Percentiles rank a stretch among this genome's conserved stretches.
phyloP scores from a whole-genome alignment of 1,140 invertebrate genomes.

The Drosophila cardini region DNA sequence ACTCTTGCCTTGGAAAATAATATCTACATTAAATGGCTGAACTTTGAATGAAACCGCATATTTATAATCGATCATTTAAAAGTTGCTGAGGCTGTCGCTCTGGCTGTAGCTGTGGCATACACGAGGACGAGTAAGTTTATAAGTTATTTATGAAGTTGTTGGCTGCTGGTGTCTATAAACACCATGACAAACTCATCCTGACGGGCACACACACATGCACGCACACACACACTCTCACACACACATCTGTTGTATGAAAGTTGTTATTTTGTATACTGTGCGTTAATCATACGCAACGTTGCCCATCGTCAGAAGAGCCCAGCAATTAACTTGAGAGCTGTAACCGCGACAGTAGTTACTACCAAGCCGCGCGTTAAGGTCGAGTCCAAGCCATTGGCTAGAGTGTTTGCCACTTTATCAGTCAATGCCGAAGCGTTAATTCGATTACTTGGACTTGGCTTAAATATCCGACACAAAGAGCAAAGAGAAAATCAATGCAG shows the following conservation, averaged over 20 bases:
- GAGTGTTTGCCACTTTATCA: slow-evolving; percentile 28
- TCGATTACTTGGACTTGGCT: slow-evolving; percentile 54
- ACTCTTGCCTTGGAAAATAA: no score
- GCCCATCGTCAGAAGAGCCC: slow-evolving; percentile 30
- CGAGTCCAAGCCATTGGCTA: not conserved
- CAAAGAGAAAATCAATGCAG: slow-evolving; percentile 66
- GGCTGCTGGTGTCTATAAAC: slow-evolving; percentile 14
- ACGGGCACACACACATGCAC: not conserved
- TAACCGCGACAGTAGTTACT: slow-evolving; percentile 14
- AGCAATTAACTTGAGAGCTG: slow-evolving; percentile 54
- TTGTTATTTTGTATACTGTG: slow-evolving; percentile 1
- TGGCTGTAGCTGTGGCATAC: not conserved
- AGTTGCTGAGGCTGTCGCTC: not conserved
- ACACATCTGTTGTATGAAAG: not conserved
- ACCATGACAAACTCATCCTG: slow-evolving; percentile 14
- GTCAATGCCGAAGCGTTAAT: slow-evolving; percentile 59
- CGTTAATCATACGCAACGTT: slow-evolving; percentile 74
- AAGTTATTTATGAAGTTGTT: slow-evolving; percentile 27
- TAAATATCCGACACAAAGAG: slow-evolving; percentile 36
- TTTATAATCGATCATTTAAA: slow-evolving; percentile 20
- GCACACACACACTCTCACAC: no score
- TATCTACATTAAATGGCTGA: not conserved
- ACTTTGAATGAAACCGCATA: not conserved
- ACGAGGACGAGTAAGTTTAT: slow-evolving; percentile 5
- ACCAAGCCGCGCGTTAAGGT: not conserved